A percentile compares a stretch with the other conserved stretches of the same genome.
Conservation (phyloP, 2,113 vertebrate genomes). For the Cololabis saira region DNA sequence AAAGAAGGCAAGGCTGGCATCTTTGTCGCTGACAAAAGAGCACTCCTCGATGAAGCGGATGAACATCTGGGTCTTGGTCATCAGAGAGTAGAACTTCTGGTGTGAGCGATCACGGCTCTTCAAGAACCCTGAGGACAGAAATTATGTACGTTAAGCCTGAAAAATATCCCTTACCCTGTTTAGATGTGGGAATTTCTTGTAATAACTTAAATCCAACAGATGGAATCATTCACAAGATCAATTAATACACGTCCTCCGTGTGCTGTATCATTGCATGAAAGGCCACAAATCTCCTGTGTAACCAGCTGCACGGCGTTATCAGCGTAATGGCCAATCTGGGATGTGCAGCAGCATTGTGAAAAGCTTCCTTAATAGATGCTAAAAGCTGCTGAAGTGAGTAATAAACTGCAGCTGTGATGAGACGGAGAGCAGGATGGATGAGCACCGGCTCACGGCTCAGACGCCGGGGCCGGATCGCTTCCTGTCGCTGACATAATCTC, state of each 20-base stretch:
- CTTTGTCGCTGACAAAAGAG: slow-evolving; percentile 98
- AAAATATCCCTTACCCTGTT: neutral
- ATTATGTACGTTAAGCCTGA: neutral
- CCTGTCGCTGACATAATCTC: slow-evolving; percentile 51
- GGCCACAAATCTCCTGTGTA: neutral
- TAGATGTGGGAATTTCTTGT: neutral
- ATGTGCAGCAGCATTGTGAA: slow-evolving; percentile 17
- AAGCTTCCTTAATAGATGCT: slow-evolving; percentile 37
- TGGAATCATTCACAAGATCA: neutral
- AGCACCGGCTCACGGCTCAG: slow-evolving; percentile 14
- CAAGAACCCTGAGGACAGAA: slow-evolving; percentile 86
- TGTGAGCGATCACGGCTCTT: slow-evolving; percentile 97
- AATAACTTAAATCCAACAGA: neutral
- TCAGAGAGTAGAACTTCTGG: slow-evolving; percentile 96
- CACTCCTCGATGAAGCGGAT: slow-evolving; percentile 99
- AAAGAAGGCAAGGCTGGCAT: slow-evolving; percentile 97
- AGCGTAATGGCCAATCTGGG: slow-evolving; percentile 45
- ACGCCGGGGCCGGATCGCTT: slow-evolving; percentile 33
- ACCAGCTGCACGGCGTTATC: slow-evolving; percentile 30
- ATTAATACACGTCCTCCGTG: slow-evolving; percentile 2
- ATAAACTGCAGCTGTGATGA: slow-evolving; percentile 20
- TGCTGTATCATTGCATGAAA: slow-evolving; percentile 16
- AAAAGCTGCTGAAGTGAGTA: slow-evolving; percentile 44
- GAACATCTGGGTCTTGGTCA: slow-evolving; percentile 99
- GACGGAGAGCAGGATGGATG: slow-evolving; percentile 34